A percentile compares a stretch with the other conserved stretches of the same genome.
Evolutionary conservation across 1,140 invertebrate genomes (phyloP).

Genomic region (Eriocheir sinensis): DNA sequence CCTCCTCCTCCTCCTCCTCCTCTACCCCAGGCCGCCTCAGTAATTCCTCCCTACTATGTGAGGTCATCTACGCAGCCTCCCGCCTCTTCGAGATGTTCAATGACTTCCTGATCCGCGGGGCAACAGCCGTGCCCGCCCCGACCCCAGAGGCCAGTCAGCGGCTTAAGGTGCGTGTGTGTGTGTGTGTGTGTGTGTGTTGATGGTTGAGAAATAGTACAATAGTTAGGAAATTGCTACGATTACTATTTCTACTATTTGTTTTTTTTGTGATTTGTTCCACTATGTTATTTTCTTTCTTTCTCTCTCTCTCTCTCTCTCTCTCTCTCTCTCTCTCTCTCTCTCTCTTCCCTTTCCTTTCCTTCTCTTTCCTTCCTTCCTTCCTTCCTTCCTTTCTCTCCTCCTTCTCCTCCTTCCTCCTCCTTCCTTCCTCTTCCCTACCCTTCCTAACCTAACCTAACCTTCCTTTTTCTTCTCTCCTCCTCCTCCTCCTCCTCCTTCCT

Average conservation of each 20-base stretch:
- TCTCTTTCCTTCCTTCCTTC: too few species aligned
- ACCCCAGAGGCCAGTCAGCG: conserved; percentile 63
- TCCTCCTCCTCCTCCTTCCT: not conserved
- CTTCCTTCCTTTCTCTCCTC: too few species aligned
- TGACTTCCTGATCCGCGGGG: conserved; percentile 61
- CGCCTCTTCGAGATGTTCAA: conserved; percentile 78
- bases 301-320: too few species aligned
- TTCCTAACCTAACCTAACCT: not conserved
- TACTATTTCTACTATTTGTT: not conserved
- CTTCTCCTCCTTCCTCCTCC: not conserved
- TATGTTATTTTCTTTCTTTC: too few species aligned
- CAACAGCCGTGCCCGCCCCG: conserved; percentile 49
- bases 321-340: too few species aligned
- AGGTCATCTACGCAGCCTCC: conserved; percentile 74
- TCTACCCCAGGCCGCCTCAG: conserved; percentile 70
- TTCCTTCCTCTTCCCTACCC: not conserved
- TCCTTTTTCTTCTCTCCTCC: not conserved
- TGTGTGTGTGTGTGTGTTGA: too few species aligned
- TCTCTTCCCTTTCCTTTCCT: too few species aligned
- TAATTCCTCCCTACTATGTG: conserved; percentile 75
- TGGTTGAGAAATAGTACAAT: not conserved
- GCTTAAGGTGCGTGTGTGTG: conserved; percentile 61
- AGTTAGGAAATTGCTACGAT: too few species aligned
- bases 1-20: too few species aligned
- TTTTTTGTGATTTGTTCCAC: not conserved